Evolutionary conservation across 1,140 invertebrate genomes (phyloP), one percentile per base, ranked within the genome.

Genomic region (Pteromalus puparum): DNA sequence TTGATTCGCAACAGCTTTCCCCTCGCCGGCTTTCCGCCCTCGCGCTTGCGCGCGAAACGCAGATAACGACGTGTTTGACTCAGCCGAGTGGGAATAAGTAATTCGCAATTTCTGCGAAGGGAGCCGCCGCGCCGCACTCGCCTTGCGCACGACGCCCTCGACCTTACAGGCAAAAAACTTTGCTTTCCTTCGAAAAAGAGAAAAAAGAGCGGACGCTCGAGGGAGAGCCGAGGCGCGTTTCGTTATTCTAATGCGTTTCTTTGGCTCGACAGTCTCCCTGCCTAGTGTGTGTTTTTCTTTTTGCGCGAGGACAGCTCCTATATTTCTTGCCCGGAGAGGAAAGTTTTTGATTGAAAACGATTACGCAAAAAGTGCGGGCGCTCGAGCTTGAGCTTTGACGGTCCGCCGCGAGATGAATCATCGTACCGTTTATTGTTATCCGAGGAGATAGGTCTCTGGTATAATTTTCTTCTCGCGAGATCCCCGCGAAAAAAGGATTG

Each of bases 1-100:
- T 86, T 86, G 72, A 86, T 86, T 82, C 76, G 80, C 81, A 53
- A 68, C 81, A 53, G 48, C 65, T 78, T 74, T 53, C 46, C 84
- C 79, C 53, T n/a, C 18, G n/a, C 74, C 38, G 10, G n/a, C 9
- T 38, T 73, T 18, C 34, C 78, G 28, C 30, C 21, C 81, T 26
- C 48, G 18, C 80, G 42, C 38, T 42, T 42, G 38, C 46, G 53
- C 48, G 72, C 61, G 74, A 61, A 7, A 18, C 26, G 68, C 72
- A 85, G 80, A 82, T 82, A 85, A 85, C 73, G 84, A 86, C 34
- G 81, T 83, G 85, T 83, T 86, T 53, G 74, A 84, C 82, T 68
- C 82, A 81, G 82, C 77, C 82, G 70, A 83, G 78, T 70, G 81
- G 81, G 85, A 83, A 80, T 86, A 86, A 86, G 85, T 79, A 86